Percentiles rank a stretch among this genome's conserved stretches.
Conservation (phyloP, 2,113 vertebrate genomes). For the Elanus axillaris region DNA sequence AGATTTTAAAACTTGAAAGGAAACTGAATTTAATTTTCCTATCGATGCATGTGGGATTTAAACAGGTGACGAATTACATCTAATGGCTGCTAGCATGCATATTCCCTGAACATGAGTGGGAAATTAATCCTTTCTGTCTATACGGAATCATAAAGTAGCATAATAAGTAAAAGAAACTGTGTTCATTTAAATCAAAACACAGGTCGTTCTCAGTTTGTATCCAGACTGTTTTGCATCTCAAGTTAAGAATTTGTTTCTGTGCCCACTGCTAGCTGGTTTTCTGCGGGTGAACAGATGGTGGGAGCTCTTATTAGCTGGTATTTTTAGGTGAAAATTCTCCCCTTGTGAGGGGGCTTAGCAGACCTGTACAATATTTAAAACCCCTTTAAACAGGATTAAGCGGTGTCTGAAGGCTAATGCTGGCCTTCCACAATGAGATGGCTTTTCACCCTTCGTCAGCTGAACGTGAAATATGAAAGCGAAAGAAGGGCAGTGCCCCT, state of each 20-base stretch:
- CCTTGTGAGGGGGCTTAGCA: neutral
- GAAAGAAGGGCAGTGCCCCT: neutral
- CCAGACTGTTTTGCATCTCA: neutral
- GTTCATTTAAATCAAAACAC: neutral
- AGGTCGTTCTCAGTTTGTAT: neutral
- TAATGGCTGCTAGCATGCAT: neutral
- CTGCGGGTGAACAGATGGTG: neutral
- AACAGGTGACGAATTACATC: slow-evolving; percentile 9
- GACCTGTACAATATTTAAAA: neutral
- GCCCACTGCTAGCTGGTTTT: neutral
- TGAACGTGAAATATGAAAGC: neutral
- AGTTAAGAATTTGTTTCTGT: neutral
- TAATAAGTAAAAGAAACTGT: neutral
- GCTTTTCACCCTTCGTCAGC: neutral
- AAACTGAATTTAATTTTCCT: slow-evolving; percentile 35
- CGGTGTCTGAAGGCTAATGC: neutral
- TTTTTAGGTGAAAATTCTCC: neutral
- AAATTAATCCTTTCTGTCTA: neutral
- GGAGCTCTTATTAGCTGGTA: neutral
- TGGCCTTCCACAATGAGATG: neutral
- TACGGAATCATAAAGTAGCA: neutral
- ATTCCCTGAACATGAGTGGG: neutral
- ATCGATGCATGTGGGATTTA: neutral
- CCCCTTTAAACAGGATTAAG: neutral
- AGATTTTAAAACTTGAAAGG: neutral